Evolutionary conservation across 2,113 vertebrate genomes (phyloP).

Genomic region (Vireo altiloquus): DNA sequence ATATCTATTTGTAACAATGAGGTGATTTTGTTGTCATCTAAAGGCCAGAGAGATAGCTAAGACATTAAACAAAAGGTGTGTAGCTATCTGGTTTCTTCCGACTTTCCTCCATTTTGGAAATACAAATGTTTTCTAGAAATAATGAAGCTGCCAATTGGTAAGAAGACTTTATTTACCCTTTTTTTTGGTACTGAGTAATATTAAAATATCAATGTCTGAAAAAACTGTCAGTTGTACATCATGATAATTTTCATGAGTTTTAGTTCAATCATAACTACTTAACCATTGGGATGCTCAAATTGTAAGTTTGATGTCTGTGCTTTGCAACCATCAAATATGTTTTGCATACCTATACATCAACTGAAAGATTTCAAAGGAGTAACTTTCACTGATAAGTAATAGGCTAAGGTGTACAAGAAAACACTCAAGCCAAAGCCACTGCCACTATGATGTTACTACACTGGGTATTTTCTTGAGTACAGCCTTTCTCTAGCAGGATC

Average conservation of each 20-base stretch:
- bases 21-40: not conserved
- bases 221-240: not conserved
- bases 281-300: not conserved
- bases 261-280: not conserved
- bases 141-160: not conserved
- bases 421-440: not conserved
- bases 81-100: not conserved
- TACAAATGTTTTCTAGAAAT: not conserved
- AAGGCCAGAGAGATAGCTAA: constrained; percentile 3
- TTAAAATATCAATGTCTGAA: not conserved
- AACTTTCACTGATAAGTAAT: not conserved
- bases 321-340: not conserved
- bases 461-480: not conserved
- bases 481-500: not conserved
- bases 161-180: not conserved
- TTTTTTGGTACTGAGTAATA: not conserved
- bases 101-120: not conserved
- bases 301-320: not conserved
- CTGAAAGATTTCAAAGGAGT: not conserved
- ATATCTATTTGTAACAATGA: constrained; percentile 16
- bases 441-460: not conserved
- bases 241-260: not conserved
- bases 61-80: not conserved
- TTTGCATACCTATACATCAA: not conserved
- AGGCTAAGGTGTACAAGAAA: not conserved